A percentile compares a stretch with the other conserved stretches of the same genome.
Conservation (phyloP, 2,113 vertebrate genomes). For the Vombatus ursinus region DNA sequence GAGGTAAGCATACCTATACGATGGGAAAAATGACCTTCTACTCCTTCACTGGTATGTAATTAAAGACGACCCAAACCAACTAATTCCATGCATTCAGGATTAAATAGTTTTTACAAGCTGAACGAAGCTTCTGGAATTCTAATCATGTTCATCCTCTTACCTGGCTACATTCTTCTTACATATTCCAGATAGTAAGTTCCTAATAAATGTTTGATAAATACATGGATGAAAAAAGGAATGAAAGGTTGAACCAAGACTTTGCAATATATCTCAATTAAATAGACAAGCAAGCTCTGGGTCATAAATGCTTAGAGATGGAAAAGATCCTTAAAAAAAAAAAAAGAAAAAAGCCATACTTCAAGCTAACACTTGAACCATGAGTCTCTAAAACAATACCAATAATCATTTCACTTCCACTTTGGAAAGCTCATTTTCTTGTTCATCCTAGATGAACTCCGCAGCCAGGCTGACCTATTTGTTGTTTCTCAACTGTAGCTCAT, state of each 20-base stretch:
- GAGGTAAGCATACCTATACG: not conserved
- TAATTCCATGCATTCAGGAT: not conserved
- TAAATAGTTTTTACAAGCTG: not conserved
- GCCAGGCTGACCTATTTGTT: not conserved
- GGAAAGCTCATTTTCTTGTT: not conserved
- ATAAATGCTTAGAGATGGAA: not conserved
- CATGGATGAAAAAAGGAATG: not conserved
- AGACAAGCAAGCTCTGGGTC: not conserved
- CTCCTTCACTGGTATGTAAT: not conserved
- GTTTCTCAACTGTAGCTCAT: not conserved
- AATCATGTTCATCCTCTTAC: not conserved
- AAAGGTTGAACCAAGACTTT: not conserved
- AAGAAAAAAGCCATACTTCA: not conserved
- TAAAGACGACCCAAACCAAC: not conserved
- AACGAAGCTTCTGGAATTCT: not conserved
- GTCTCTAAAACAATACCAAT: not conserved
- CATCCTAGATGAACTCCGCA: not conserved
- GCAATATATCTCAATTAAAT: not conserved
- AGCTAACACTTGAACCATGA: not conserved
- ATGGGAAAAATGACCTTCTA: not conserved
- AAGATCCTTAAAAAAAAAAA: not conserved
- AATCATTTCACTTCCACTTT: not conserved
- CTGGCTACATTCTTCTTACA: not conserved
- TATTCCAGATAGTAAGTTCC: not conserved
- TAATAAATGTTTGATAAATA: not conserved